Evolutionary conservation across 2,797 vertebrate genomes (phyloP), one percentile per base, ranked within the genome.

Genomic region (Calcarius lapponicus): DNA sequence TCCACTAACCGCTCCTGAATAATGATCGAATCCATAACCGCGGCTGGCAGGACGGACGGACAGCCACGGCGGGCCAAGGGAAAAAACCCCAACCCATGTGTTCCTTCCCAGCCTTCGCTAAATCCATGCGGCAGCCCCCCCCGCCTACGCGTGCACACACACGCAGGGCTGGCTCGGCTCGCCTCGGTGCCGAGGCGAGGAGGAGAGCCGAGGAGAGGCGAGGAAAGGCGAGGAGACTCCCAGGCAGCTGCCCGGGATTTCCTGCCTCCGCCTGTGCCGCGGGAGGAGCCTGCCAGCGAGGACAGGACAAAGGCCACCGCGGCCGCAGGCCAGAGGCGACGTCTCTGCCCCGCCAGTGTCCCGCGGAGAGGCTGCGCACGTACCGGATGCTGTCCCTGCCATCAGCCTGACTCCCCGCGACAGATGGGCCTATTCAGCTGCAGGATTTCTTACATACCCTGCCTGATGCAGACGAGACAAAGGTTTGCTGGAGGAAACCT

Each of bases 1-100:
- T 99, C 99, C 94, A 99, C 99, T 91, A 99, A 98, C 97, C 98
- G 99, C 97, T 99, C 99, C 97, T 99, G 99, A 94, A 99, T 98
- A 92, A 99, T 98, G 98, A 99, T 98, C 85, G 99, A 98, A 98
- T 99, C 99, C 99, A 99, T 99, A 92, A 80, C 95, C 58, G 74
- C 85, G 51, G 87, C 92, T 57, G 88, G 93, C 89, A 20, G 88
- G 16, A 90, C 73, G 86, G 91, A 92, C 64, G 28, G 61, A 36
- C 90, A 80, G 93, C 81, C 95, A 62, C 86, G 45, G 29, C 56
- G 58, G 95, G 96, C 94, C 96, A 62, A 85, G 87, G 91, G 19
- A 67, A 76, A 62, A 86, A 61, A 43, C 40, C 69, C 92, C 94
- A 87, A 62, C 93, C 96, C 96, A 95, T 97, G 92, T 78, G 89